A percentile compares a stretch with the other conserved stretches of the same genome.
Evolutionary conservation across 2,888 invertebrate genomes (phyloP).

Genomic region (Trileptium ribeirensis): DNA sequence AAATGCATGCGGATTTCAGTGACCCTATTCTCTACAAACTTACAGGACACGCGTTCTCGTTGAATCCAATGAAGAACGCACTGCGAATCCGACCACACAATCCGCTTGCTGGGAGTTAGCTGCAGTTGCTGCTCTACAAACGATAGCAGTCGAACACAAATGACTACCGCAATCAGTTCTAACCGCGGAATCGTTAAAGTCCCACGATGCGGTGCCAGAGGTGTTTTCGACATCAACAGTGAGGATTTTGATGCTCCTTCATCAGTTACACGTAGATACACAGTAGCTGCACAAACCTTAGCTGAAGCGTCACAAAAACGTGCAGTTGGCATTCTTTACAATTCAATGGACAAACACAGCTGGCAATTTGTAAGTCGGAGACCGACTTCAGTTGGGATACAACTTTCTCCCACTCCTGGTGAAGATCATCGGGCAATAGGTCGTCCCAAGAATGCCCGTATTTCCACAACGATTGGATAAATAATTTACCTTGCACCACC

Average conservation of each 20-base stretch:
- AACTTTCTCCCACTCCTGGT: background rate
- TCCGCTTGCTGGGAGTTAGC: slow-evolving; percentile 23
- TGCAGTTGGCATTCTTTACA: background rate
- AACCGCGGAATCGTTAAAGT: background rate
- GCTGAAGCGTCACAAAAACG: background rate
- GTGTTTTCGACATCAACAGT: background rate
- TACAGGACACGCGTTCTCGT: background rate
- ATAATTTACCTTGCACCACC: background rate
- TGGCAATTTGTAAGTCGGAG: background rate
- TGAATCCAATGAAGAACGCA: slow-evolving; percentile 37
- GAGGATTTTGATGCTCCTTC: background rate
- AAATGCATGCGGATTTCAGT: slow-evolving; percentile 34
- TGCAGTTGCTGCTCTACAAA: slow-evolving; percentile 32
- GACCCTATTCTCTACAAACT: slow-evolving; percentile 38
- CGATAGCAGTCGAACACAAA: slow-evolving; percentile 21
- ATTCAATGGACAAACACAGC: background rate
- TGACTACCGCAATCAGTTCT: slow-evolving; percentile 33
- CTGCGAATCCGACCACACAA: slow-evolving; percentile 34
- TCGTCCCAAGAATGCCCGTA: background rate
- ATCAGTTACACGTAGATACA: background rate
- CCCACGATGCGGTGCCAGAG: background rate
- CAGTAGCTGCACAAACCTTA: background rate
- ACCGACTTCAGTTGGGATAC: background rate
- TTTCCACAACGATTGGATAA: background rate
- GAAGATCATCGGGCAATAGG: background rate